These are phyloP conservation scores for Chalcis sispes DNA, from an alignment of 2,888 invertebrate genomes.

Conservation along the genomic window DNA sequence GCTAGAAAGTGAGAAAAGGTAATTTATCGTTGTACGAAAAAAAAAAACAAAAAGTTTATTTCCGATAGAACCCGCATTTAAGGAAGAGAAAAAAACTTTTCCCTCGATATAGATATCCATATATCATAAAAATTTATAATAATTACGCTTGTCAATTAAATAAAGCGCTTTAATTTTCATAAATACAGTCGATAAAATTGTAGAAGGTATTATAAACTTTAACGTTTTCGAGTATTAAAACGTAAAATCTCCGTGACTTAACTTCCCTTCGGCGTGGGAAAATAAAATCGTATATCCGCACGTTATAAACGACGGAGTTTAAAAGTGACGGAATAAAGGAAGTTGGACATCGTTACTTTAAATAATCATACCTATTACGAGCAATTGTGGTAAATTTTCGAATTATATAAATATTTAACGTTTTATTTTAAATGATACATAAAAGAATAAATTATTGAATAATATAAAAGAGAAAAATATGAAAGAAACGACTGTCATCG, in stretches of 20 bases:
- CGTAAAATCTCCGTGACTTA: conserved; percentile 29
- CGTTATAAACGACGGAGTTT: not conserved
- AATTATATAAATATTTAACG: no score
- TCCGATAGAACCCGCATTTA: not conserved
- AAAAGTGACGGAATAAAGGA: conserved; percentile 18
- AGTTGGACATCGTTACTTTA: not conserved
- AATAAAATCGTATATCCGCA: not conserved
- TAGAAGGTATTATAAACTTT: not conserved
- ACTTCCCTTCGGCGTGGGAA: conserved; percentile 44
- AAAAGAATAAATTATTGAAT: no score
- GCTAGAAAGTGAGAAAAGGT: no score
- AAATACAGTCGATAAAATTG: conserved; percentile 19
- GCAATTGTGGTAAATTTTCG: conserved; percentile 21
- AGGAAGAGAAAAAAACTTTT: conserved; percentile 8
- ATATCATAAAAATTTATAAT: no score
- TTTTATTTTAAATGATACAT: no score
- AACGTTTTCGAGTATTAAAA: conserved; percentile 40
- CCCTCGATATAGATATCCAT: no score
- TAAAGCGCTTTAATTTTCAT: conserved; percentile 38
- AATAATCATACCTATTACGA: conserved; percentile 30
- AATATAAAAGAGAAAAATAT: no score
- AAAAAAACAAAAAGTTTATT: no score
- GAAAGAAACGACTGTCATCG: no score
- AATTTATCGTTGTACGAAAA: no score
- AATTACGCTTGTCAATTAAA: no score